Conservation (phyloP, 2,113 vertebrate species). For the Eulemur rufifrons region DNA sequence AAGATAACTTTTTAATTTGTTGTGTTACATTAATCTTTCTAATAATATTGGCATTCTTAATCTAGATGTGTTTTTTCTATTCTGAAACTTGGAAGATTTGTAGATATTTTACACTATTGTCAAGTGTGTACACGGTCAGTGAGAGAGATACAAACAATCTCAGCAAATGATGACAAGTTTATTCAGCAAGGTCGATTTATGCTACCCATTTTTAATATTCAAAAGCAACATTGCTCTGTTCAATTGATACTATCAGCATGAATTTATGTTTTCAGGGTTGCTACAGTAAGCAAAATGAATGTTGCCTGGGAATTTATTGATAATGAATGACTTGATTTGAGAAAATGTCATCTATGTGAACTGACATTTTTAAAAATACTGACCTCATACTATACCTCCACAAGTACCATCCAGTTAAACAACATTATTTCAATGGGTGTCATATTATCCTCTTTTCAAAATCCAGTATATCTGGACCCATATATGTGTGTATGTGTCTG, state of each 20-base stretch:
- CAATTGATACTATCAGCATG: neutral
- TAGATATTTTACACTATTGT: neutral
- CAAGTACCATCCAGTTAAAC: neutral
- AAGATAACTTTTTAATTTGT: neutral
- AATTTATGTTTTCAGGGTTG: conserved; percentile 11
- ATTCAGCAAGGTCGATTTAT: neutral
- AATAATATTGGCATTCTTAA: neutral
- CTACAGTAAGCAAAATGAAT: neutral
- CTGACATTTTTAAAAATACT: neutral
- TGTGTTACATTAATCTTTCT: neutral
- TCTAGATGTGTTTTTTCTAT: neutral
- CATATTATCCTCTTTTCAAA: neutral
- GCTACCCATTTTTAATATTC: conserved; percentile 8
- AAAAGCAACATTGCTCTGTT: neutral
- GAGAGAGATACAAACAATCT: neutral
- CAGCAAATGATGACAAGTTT: neutral
- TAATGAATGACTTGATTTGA: neutral
- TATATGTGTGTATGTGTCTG: rapidly evolving
- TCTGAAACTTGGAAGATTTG: neutral
- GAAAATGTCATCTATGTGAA: neutral
- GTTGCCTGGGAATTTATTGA: neutral
- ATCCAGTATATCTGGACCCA: neutral
- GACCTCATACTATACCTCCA: neutral
- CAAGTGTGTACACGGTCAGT: neutral
- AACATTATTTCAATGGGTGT: neutral